A percentile compares a stretch with the other conserved stretches of the same genome.
Evolutionary conservation across 2,888 invertebrate genomes (phyloP).

Genomic region (Eumerus sabulonum): DNA sequence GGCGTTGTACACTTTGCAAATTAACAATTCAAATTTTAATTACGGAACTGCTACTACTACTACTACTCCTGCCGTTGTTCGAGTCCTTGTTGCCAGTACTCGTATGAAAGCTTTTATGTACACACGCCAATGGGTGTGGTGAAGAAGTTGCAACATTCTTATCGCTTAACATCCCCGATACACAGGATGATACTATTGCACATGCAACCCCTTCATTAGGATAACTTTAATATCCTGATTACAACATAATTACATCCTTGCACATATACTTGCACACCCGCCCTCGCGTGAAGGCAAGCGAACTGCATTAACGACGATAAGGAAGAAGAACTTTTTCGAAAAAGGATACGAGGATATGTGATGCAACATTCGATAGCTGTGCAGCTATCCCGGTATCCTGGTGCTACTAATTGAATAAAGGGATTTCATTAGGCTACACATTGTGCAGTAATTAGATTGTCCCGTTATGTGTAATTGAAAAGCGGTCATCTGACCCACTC

Average conservation of each 20-base stretch:
- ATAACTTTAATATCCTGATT: slow-evolving; percentile 6
- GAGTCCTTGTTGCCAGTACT: background rate
- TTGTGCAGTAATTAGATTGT: slow-evolving; percentile 6
- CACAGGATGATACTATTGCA: background rate
- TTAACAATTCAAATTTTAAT: slow-evolving; percentile 67
- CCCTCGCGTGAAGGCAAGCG: too few species aligned
- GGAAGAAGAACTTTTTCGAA: background rate
- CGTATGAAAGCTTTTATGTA: background rate
- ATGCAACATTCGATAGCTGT: too few species aligned
- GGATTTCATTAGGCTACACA: background rate
- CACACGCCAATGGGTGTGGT: background rate
- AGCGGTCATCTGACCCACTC: background rate
- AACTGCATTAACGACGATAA: background rate
- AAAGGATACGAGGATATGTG: too few species aligned
- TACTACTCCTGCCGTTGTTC: slow-evolving; percentile 9
- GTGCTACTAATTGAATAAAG: background rate
- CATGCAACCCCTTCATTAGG: slow-evolving; percentile 5
- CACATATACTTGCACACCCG: background rate
- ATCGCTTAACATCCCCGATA: background rate
- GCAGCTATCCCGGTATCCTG: too few species aligned
- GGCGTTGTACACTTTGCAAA: slow-evolving; percentile 21
- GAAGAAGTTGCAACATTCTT: slow-evolving; percentile 8
- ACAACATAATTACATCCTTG: slow-evolving; percentile 3
- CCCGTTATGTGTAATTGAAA: slow-evolving; percentile 1
- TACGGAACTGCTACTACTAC: slow-evolving; percentile 38